These are phyloP conservation scores for Bufotes viridis DNA, from an alignment of 2,797 vertebrate genomes.

Conservation along the genomic window DNA sequence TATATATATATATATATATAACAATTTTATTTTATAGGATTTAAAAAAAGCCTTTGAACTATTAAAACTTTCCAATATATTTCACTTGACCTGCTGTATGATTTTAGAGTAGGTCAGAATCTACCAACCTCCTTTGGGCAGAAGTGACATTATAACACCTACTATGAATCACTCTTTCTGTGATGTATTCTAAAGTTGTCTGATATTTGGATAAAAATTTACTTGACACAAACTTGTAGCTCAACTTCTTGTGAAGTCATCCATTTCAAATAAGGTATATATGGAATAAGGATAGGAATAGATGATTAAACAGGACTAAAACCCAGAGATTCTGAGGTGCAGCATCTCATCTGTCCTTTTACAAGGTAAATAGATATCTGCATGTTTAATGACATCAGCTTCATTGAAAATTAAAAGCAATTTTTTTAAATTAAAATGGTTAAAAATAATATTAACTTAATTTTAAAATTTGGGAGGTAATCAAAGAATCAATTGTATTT, in stretches of 20 bases:
- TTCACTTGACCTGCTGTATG: slow-evolving; percentile 38
- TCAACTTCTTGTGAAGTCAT: slow-evolving; percentile 33
- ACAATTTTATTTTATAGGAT: no score
- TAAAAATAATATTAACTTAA: background rate
- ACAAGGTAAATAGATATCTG: slow-evolving; percentile 10
- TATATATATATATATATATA: no score
- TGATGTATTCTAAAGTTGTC: slow-evolving; percentile 31
- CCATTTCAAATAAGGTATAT: slow-evolving; percentile 39
- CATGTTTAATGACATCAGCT: background rate
- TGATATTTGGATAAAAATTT: slow-evolving; percentile 45
- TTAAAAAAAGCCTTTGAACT: background rate
- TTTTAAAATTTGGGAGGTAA: background rate
- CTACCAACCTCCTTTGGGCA: slow-evolving; percentile 49
- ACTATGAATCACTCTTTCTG: slow-evolving; percentile 52
- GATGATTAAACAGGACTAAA: background rate
- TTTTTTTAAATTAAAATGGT: background rate
- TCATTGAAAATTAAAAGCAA: background rate
- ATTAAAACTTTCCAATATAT: slow-evolving; percentile 28
- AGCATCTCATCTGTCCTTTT: background rate
- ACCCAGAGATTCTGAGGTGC: background rate
- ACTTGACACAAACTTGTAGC: slow-evolving; percentile 31
- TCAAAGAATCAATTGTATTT: no score
- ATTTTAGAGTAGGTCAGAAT: slow-evolving; percentile 28
- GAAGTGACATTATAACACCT: slow-evolving; percentile 52
- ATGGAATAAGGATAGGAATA: slow-evolving; percentile 27